Conservation (phyloP, 2,888 invertebrate species). For the Dimorphilus gyrociliatus region DNA sequence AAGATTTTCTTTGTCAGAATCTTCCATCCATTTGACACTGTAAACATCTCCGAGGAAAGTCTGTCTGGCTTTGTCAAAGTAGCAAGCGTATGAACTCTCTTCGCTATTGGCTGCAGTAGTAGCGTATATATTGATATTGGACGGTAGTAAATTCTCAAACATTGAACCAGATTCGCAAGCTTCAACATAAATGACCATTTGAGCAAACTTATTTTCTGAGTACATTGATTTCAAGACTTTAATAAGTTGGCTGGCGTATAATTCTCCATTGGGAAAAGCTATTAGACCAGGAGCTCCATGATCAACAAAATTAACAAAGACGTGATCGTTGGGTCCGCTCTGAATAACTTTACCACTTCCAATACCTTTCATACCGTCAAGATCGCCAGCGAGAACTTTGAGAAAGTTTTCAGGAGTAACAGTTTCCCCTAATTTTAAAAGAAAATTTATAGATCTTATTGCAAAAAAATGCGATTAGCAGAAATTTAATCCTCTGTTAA, state of each 20-base stretch:
- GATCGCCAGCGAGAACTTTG: constrained; percentile 43
- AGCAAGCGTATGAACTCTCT: constrained; percentile 48
- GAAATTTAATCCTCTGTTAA: background rate
- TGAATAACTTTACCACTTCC: constrained; percentile 41
- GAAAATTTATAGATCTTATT: too few species aligned
- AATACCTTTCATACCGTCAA: constrained; percentile 34
- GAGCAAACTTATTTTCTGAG: constrained; percentile 12
- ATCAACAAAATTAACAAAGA: constrained; percentile 48
- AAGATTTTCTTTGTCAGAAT: constrained; percentile 43
- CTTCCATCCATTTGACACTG: constrained; percentile 48
- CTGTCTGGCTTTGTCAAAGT: constrained; percentile 40
- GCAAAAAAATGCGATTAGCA: background rate
- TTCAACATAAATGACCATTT: constrained; percentile 47
- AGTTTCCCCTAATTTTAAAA: constrained; percentile 28
- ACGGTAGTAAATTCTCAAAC: constrained; percentile 43
- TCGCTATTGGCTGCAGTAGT: constrained; percentile 45
- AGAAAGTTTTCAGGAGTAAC: constrained; percentile 45
- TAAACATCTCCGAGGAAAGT: constrained; percentile 47
- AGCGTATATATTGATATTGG: constrained; percentile 43
- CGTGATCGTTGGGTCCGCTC: constrained; percentile 44
- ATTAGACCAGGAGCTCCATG: constrained; percentile 47
- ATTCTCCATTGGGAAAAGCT: constrained; percentile 43
- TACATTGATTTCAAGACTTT: too few species aligned
- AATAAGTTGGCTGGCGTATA: too few species aligned
- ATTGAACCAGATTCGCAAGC: constrained; percentile 49